Evolutionary conservation across 2,113 vertebrate genomes (phyloP).

Genomic region (Halcyon malimbica): DNA sequence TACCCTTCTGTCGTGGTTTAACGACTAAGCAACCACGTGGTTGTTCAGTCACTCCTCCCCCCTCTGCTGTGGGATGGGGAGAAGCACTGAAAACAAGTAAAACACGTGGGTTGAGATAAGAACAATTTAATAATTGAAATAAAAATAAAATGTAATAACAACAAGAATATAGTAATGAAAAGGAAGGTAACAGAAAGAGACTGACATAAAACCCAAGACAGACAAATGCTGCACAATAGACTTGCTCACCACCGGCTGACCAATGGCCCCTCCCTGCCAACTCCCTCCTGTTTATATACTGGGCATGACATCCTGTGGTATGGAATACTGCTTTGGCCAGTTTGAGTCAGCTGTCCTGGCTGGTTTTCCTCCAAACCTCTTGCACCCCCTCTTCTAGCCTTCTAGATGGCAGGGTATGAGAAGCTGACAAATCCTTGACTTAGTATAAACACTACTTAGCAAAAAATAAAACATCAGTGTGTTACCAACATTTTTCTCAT

Average conservation of each 20-base stretch:
- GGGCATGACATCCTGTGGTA: background rate
- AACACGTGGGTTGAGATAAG: background rate
- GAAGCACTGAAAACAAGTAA: background rate
- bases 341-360: background rate
- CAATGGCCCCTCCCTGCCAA: background rate
- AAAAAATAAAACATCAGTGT: background rate
- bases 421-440: background rate
- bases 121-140: background rate
- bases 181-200: background rate
- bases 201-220: background rate
- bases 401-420: background rate
- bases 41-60: too few species aligned
- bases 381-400: background rate
- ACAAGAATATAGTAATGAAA: background rate
- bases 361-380: background rate
- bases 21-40: background rate
- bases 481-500: background rate
- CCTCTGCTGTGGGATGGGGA: background rate
- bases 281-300: background rate
- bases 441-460: background rate
- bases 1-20: background rate
- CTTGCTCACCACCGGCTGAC: background rate
- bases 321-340: background rate
- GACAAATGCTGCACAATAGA: too few species aligned
- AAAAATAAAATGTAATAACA: background rate